Base-by-base conservation (phyloP, 2,888 invertebrate genomes). In the Acronicta leporina region DNA sequence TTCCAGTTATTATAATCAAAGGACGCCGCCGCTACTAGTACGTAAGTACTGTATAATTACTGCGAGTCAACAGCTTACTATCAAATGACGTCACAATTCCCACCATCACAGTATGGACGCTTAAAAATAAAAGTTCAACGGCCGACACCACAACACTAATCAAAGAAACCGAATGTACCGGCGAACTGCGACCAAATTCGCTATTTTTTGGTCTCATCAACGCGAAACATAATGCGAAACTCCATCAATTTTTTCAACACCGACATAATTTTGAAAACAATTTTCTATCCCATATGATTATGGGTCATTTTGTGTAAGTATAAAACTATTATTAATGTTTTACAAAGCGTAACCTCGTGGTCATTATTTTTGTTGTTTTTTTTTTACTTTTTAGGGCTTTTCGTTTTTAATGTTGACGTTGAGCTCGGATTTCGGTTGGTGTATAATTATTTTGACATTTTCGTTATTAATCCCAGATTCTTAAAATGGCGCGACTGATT, bases 211-310 rank as follows among this genome's bases (percentile, higher is more conserved):
- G 81, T 82, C 84, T 89, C 90, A 92, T 92, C 91, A 90, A 77
- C 76, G 73, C 83, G n/a, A n/a, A 69, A 86, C 48, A 60, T 77
- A 89, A 91, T 90, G 90, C 80, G 89, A 87, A 79, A 77, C 79
- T 75, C 85, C 88, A 92, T 92, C 87, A 89, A 87, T 82, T 87
- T 92, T 91, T 92, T 88, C 77, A 73, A 63, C 75, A 40, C 68
- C 69, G 55, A 67, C 88, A 83, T 92, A 83, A 90, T 91, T 92
- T 90, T 86, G 84, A 87, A 92, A 92, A 92, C 88, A 92, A 94
- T 93, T 92, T 92, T 91, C 92, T 94, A 93, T 93, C 90, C 90
- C 87, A 84, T 92, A 87, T 92, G 90, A 94, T 93, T 93, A 92
- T 87, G 89, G 89, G 86, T 91, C 86, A 92, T 93, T 92, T 92